Evolutionary conservation across 2,888 invertebrate genomes (phyloP).

Genomic region (Eilema caniola): DNA sequence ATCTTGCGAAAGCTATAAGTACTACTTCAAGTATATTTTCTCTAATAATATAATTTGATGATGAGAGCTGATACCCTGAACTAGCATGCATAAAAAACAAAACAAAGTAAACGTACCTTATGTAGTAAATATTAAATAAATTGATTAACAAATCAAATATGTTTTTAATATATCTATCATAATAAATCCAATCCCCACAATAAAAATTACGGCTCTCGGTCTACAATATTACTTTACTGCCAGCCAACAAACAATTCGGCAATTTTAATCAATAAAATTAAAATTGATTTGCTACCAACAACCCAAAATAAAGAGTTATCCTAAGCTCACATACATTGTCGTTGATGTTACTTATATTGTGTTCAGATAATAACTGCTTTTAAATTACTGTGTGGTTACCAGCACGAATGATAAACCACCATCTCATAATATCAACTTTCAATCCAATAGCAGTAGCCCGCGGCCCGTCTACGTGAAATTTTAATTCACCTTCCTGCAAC

Average conservation of each 20-base stretch:
- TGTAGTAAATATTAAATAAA: not conserved
- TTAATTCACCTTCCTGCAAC: no score
- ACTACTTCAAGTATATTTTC: not conserved
- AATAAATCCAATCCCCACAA: not conserved
- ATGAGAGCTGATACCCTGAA: no score
- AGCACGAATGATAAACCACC: no score
- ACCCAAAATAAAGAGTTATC: conserved; percentile 7
- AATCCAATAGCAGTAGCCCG: no score
- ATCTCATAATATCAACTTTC: no score
- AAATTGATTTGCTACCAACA: conserved; percentile 30
- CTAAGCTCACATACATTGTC: conserved; percentile 39
- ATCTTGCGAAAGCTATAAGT: no score
- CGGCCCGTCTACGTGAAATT: no score
- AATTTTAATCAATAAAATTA: conserved; percentile 59
- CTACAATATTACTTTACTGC: conserved; percentile 14
- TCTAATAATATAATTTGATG: no score
- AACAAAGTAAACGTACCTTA: no score
- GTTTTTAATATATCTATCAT: not conserved
- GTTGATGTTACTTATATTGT: conserved; percentile 17
- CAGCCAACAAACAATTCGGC: conserved; percentile 58
- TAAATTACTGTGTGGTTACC: not conserved
- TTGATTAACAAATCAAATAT: not conserved
- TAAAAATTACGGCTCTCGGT: not conserved
- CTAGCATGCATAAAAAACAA: no score
- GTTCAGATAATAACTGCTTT: conserved; percentile 22